Conservation (phyloP, 1,140 invertebrate species). For the Leptoteleia sp. region DNA sequence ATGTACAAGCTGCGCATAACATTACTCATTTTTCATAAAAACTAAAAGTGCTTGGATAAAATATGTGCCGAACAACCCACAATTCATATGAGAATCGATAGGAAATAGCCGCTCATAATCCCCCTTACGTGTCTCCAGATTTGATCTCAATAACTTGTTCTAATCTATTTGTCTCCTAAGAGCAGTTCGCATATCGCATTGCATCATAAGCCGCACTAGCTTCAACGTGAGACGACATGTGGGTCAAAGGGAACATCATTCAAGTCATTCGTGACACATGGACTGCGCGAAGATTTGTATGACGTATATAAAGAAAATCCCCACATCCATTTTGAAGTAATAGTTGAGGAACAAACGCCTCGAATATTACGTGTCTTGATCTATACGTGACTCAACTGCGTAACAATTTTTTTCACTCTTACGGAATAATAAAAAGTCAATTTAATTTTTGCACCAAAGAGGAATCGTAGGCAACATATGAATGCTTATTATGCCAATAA, state of each 20-base stretch:
- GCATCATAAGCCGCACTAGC: conserved; percentile 27
- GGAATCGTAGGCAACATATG: no score
- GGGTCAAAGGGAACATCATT: conserved; percentile 48
- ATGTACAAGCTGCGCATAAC: no score
- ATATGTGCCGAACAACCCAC: not conserved
- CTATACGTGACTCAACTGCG: conserved; percentile 20
- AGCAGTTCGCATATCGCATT: conserved; percentile 41
- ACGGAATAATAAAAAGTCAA: not conserved
- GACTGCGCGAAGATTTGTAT: conserved; percentile 37
- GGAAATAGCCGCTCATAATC: conserved; percentile 14
- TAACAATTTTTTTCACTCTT: not conserved
- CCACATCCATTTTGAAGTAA: conserved; percentile 28
- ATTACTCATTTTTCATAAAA: no score
- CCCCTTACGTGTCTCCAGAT: conserved; percentile 23
- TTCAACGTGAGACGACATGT: conserved; percentile 34
- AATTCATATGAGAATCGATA: conserved; percentile 32
- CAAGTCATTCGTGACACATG: conserved; percentile 45
- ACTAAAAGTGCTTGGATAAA: no score
- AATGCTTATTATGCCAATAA: no score
- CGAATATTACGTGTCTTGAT: conserved; percentile 30
- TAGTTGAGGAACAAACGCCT: conserved; percentile 19
- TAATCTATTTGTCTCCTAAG: conserved; percentile 55
- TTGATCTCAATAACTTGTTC: conserved; percentile 41
- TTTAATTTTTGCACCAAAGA: conserved; percentile 2
- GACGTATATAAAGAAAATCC: conserved; percentile 34